Evolutionary conservation across 2,113 vertebrate genomes (phyloP).

Genomic region (Zingel zingel): DNA sequence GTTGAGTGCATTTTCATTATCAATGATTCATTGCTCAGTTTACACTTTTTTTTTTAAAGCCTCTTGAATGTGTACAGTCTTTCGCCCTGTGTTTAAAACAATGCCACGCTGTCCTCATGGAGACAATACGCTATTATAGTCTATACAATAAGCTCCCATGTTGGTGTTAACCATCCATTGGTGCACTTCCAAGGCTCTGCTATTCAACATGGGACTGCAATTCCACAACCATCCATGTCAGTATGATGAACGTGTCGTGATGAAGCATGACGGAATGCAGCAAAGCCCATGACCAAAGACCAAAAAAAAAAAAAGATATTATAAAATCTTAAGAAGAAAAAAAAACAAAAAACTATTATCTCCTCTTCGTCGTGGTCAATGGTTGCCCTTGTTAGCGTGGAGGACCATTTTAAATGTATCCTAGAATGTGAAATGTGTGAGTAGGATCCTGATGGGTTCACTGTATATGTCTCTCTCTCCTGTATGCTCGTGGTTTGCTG

Average conservation of each 20-base stretch:
- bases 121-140: conserved; percentile 43
- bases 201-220: conserved; percentile 7
- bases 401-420: conserved; percentile 31
- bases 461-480: conserved; percentile 34
- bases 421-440: conserved; percentile 34
- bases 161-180: conserved; percentile 40
- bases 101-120: conserved; percentile 44
- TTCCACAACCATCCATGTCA: conserved; percentile 14
- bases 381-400: conserved; percentile 31
- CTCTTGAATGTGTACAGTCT: conserved; percentile 50
- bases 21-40: conserved; percentile 47
- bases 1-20: conserved; percentile 43
- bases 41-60: conserved; percentile 54
- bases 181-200: conserved; percentile 27
- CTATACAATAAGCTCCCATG: conserved; percentile 35
- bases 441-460: conserved; percentile 37
- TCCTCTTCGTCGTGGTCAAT: conserved; percentile 26
- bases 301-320: conserved; percentile 36
- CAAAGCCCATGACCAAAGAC: conserved; percentile 54
- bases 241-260: conserved; percentile 20
- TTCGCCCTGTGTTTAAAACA: conserved; percentile 5
- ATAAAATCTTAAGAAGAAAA: conserved; percentile 57
- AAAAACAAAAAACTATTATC: background rate
- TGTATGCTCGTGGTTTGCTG: conserved; percentile 30
- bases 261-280: conserved; percentile 39